Evolutionary conservation across 2,113 vertebrate species (phyloP).

Genomic region (Parotia lawesii): DNA sequence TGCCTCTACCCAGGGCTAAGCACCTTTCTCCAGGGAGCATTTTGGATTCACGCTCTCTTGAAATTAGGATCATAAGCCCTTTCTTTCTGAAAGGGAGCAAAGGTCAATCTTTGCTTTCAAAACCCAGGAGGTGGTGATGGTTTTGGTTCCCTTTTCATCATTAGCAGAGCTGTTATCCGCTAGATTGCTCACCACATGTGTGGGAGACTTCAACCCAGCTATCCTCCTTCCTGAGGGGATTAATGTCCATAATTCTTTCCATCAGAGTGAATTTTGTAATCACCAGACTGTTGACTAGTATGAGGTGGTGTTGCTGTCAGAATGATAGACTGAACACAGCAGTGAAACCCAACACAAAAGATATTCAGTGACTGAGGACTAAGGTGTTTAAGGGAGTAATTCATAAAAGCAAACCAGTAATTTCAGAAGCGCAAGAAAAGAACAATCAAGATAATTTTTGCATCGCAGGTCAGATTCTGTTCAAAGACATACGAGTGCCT

Average conservation of each 20-base stretch:
- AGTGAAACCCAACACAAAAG: neutral
- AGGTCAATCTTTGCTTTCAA: constrained; percentile 62
- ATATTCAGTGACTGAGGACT: neutral
- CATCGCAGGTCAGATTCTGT: neutral
- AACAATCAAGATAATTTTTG: neutral
- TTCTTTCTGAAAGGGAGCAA: constrained; percentile 46
- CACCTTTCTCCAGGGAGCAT: constrained; percentile 51
- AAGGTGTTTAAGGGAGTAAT: neutral
- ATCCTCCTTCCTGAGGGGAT: constrained; percentile 47
- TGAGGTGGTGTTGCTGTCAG: neutral
- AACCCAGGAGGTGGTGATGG: constrained; percentile 43
- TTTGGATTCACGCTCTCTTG: constrained; percentile 45
- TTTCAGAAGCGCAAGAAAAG: neutral
- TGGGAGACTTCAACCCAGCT: constrained; percentile 35
- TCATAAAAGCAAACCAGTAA: neutral
- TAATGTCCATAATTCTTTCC: constrained; percentile 41
- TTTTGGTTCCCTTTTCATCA: constrained; percentile 43
- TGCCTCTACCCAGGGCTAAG: constrained; percentile 27
- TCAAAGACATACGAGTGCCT: neutral
- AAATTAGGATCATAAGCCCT: constrained; percentile 58
- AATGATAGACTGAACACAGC: neutral
- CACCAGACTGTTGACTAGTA: neutral
- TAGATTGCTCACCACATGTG: constrained; percentile 27
- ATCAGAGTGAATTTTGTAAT: constrained; percentile 40
- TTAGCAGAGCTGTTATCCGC: constrained; percentile 50